Evolutionary conservation across 2,113 vertebrate species (phyloP).

Genomic region (Physeter macrocephalus): DNA sequence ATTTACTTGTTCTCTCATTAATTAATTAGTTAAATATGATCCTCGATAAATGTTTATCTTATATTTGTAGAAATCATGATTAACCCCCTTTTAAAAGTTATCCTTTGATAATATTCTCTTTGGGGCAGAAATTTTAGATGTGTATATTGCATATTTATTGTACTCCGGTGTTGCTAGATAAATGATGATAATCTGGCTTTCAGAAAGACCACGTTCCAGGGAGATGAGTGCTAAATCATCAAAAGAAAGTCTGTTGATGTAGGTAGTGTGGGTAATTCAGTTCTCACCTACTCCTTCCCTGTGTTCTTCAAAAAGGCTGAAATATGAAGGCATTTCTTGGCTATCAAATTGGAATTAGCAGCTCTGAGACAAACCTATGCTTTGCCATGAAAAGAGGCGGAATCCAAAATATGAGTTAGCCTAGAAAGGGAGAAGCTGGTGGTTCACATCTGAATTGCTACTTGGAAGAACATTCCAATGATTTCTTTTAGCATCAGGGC

Average conservation of each 20-base stretch:
- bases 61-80: neutral
- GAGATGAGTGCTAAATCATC: neutral
- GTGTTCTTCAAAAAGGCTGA: neutral
- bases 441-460: neutral
- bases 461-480: neutral
- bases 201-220: neutral
- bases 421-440: neutral
- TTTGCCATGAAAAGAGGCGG: neutral
- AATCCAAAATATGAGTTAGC: neutral
- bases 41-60: neutral
- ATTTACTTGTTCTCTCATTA: neutral
- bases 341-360: neutral
- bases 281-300: neutral
- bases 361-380: neutral
- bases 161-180: neutral
- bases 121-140: neutral
- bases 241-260: neutral
- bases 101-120: neutral
- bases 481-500: neutral
- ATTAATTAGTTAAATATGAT: neutral
- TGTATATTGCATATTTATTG: neutral
- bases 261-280: neutral
- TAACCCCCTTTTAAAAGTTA: neutral
- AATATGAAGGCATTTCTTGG: neutral
- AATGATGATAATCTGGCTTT: neutral